Conservation (phyloP, 2,113 vertebrate species). For the Formicarius rufipectus region DNA sequence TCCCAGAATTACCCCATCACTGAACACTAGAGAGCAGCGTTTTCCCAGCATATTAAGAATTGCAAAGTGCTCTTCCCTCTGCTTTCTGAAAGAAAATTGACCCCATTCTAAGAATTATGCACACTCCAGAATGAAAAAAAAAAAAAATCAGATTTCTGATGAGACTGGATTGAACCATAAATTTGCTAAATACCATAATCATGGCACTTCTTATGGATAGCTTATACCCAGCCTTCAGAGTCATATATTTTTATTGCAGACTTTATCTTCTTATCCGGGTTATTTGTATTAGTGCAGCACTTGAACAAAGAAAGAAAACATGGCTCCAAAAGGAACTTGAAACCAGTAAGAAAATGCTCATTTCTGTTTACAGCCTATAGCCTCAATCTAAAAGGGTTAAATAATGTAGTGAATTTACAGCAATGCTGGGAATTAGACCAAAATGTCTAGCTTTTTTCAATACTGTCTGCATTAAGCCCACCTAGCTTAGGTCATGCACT, state of each 20-base stretch:
- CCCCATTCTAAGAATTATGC: background rate
- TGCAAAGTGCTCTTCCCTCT: no score
- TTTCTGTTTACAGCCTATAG: background rate
- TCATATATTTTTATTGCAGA: background rate
- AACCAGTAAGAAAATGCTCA: background rate
- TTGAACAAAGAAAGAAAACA: background rate
- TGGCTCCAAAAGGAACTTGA: background rate
- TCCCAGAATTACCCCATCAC: background rate
- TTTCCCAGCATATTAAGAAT: background rate
- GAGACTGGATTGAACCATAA: background rate
- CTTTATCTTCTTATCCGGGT: background rate
- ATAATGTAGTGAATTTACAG: background rate
- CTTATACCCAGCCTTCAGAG: background rate
- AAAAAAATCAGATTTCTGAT: background rate
- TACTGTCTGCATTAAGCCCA: background rate
- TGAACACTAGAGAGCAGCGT: conserved; percentile 60
- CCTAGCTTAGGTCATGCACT: background rate
- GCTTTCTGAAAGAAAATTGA: background rate
- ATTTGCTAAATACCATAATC: background rate
- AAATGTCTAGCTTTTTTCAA: background rate
- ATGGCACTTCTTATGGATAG: background rate
- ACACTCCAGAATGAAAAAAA: background rate
- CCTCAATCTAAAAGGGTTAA: background rate
- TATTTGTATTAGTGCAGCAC: background rate
- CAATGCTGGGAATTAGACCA: background rate